A percentile compares a stretch with the other conserved stretches of the same genome.
These are phyloP conservation scores for Hucho hucho DNA, from an alignment of 2,113 vertebrate genomes.

Conservation along the genomic window DNA sequence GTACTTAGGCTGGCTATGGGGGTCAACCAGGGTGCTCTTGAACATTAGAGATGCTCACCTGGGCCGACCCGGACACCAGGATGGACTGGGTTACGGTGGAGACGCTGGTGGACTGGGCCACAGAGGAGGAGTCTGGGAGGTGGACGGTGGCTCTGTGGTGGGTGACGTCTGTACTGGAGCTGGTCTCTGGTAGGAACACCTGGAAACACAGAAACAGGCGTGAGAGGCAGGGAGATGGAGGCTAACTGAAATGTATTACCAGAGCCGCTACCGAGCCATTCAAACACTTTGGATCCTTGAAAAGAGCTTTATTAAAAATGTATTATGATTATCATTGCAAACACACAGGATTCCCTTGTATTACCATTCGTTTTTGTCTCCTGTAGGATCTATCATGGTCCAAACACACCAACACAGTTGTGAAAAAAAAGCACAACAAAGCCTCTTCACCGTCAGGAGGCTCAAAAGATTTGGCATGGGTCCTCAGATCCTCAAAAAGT, in stretches of 20 bases:
- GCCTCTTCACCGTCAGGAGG: too few relatives aligned
- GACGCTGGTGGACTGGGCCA: conserved; percentile 81
- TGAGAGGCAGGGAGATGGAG: not conserved
- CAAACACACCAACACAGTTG: too few relatives aligned
- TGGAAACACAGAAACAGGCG: conserved; percentile 39
- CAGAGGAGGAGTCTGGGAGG: conserved; percentile 92
- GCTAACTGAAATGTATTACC: not conserved
- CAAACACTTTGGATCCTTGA: not conserved
- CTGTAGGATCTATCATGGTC: too few relatives aligned
- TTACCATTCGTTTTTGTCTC: too few relatives aligned
- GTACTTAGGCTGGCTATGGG: too few relatives aligned
- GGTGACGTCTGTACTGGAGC: conserved; percentile 82
- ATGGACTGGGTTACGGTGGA: conserved; percentile 85
- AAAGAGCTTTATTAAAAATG: too few relatives aligned
- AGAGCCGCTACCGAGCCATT: not conserved
- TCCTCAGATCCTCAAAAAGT: too few relatives aligned
- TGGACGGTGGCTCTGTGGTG: conserved; percentile 73
- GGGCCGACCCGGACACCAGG: conserved; percentile 83
- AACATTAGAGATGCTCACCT: conserved; percentile 26
- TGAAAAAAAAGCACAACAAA: too few relatives aligned
- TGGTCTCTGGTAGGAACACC: conserved; percentile 89
- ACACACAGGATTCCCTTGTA: too few relatives aligned
- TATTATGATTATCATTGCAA: too few relatives aligned
- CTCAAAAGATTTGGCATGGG: too few relatives aligned
- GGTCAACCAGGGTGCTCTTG: too few relatives aligned